Conservation (phyloP, 1,140 invertebrate genomes). For the Drosophila santomea region DNA sequence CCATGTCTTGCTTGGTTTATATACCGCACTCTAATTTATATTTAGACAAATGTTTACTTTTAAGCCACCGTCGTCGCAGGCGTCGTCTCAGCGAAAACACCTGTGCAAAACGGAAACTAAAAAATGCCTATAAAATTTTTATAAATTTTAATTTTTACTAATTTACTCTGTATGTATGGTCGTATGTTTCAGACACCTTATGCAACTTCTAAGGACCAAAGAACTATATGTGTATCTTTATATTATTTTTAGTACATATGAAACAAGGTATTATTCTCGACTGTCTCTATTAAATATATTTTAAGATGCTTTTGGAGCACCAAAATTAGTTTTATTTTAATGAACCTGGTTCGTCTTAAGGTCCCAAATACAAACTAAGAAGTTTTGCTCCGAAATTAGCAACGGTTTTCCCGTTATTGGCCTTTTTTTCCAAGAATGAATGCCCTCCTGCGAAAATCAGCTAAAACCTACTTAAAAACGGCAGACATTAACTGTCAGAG, state of each 20-base stretch:
- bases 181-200: background rate
- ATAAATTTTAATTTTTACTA: background rate
- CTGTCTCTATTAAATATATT: too few species aligned
- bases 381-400: conserved; percentile 26
- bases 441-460: conserved; percentile 49
- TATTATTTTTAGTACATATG: too few species aligned
- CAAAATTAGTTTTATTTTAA: conserved; percentile 1
- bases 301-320: too few species aligned
- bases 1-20: conserved; percentile 20
- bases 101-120: conserved; percentile 37
- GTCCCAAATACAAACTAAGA: background rate
- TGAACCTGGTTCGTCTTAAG: conserved; percentile 18
- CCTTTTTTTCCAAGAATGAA: conserved; percentile 64
- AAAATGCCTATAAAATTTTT: background rate
- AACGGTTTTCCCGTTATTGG: conserved; percentile 43
- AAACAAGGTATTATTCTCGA: too few species aligned
- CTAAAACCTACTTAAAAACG: conserved; percentile 58
- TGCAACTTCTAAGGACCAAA: too few species aligned
- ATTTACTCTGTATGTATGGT: background rate
- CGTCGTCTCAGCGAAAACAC: conserved; percentile 48
- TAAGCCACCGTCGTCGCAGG: conserved; percentile 11
- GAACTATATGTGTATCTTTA: too few species aligned
- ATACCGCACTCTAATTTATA: conserved; percentile 39
- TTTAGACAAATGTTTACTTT: conserved; percentile 56
- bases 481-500: conserved; percentile 62